Conservation (phyloP, 2,113 vertebrate species). For the Gorsachius goisagi region DNA sequence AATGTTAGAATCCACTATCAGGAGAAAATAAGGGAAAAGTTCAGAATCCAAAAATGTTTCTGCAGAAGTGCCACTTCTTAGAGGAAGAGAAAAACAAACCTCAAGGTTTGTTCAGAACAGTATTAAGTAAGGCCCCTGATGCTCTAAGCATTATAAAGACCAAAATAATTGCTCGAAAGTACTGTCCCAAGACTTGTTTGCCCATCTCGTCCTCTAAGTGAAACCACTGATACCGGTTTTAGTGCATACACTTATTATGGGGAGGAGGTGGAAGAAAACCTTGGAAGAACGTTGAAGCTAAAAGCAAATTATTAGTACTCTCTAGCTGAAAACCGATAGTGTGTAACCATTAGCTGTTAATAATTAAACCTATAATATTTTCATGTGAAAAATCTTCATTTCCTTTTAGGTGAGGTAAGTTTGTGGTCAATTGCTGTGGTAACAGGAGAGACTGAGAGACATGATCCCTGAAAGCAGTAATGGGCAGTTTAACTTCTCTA, state of each 20-base stretch:
- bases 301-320: background rate
- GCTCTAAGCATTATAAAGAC: background rate
- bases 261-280: background rate
- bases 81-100: background rate
- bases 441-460: background rate
- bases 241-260: rapidly evolving
- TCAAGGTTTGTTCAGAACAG: background rate
- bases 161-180: background rate
- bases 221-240: background rate
- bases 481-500: background rate
- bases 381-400: background rate
- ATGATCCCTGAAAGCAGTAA: background rate
- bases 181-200: background rate
- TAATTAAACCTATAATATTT: background rate
- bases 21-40: background rate
- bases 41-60: background rate
- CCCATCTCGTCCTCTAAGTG: background rate
- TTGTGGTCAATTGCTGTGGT: background rate
- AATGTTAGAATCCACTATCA: background rate
- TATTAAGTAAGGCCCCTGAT: background rate
- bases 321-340: background rate
- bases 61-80: background rate
- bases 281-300: background rate
- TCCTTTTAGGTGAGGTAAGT: background rate
- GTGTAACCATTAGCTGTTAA: background rate